phyloP scores from a whole-genome alignment of 2,797 vertebrate species.

The Potorous gilbertii region DNA sequence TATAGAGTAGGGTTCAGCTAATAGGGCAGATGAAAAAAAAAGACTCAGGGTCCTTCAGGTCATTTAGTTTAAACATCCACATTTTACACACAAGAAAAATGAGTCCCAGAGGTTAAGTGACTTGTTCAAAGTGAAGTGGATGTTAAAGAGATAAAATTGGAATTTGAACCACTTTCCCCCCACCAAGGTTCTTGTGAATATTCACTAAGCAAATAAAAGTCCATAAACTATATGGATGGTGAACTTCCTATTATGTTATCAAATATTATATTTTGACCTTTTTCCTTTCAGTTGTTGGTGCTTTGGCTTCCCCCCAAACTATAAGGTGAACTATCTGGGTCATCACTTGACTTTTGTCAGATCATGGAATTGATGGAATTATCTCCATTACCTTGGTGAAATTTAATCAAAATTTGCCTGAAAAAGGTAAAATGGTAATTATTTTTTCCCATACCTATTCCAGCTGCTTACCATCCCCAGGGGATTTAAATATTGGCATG shows the following conservation, averaged over 20 bases:
- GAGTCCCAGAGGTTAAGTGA: not conserved
- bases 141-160: not conserved
- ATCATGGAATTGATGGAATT: not conserved
- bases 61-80: not conserved
- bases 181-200: not conserved
- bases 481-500: constrained; percentile 79
- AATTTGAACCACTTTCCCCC: not conserved
- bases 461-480: constrained; percentile 49
- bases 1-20: not conserved
- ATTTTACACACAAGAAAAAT: not conserved
- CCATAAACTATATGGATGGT: not conserved
- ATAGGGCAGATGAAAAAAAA: not conserved
- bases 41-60: not conserved
- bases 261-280: not conserved
- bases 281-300: not conserved
- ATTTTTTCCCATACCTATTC: constrained; percentile 58
- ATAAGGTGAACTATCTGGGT: not conserved
- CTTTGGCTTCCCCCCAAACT: not conserved
- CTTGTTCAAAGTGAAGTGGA: not conserved
- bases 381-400: not conserved
- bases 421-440: constrained; percentile 73
- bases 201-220: not conserved
- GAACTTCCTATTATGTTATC: not conserved
- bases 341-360: not conserved
- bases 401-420: constrained; percentile 67